Evolutionary conservation across 2,797 vertebrate genomes (phyloP).

Genomic region (Chaunax sp.): DNA sequence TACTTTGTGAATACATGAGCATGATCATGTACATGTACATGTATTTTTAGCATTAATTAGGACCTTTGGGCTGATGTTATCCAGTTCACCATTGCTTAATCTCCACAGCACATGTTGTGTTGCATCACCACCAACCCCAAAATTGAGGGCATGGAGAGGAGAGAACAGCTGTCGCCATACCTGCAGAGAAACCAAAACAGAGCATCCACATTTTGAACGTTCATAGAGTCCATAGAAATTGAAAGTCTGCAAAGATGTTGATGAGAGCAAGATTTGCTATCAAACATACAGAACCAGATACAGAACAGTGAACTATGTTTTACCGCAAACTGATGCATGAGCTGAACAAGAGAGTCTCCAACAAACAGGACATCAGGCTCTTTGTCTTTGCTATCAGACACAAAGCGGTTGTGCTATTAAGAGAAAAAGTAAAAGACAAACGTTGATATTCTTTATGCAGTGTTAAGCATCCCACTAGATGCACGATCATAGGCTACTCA

Average conservation of each 20-base stretch:
- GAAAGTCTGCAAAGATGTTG: neutral
- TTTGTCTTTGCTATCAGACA: slow-evolving; percentile 93
- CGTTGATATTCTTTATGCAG: neutral
- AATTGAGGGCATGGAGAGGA: slow-evolving; percentile 93
- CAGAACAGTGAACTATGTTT: slow-evolving; percentile 31
- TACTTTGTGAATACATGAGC: slow-evolving; percentile 53
- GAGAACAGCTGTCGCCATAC: slow-evolving; percentile 93
- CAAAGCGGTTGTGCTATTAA: slow-evolving; percentile 90
- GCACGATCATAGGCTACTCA: neutral
- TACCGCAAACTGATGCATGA: slow-evolving; percentile 93
- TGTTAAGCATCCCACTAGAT: neutral
- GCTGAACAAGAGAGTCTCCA: slow-evolving; percentile 90
- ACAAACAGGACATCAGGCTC: slow-evolving; percentile 94
- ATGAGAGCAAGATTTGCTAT: neutral
- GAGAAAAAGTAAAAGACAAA: slow-evolving; percentile 8
- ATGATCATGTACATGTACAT: slow-evolving; percentile 44
- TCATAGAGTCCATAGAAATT: neutral
- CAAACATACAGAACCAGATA: neutral
- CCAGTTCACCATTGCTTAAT: slow-evolving; percentile 90
- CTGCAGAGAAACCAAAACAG: slow-evolving; percentile 71
- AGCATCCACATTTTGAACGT: neutral
- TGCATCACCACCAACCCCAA: slow-evolving; percentile 90
- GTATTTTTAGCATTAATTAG: slow-evolving; percentile 30
- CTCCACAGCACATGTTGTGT: slow-evolving; percentile 94
- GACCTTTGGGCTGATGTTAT: slow-evolving; percentile 93